Percentiles rank a stretch among this genome's conserved stretches.
These are phyloP conservation scores for Gadus chalcogrammus DNA, from an alignment of 2,113 vertebrate species.

Conservation along the genomic window DNA sequence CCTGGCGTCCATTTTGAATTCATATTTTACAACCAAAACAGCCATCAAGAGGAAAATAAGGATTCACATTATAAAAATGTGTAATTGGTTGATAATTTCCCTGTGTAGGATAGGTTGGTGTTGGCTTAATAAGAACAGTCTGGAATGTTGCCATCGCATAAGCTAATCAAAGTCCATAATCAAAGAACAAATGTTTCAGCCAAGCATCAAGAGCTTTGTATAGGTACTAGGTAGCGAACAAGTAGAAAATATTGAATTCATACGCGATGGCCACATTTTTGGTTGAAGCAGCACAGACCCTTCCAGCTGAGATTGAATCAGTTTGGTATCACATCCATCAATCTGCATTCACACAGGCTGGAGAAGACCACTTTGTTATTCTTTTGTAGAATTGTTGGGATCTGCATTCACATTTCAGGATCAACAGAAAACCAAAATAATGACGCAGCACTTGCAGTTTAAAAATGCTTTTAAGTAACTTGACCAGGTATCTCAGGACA, in stretches of 20 bases:
- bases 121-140: slow-evolving; percentile 15
- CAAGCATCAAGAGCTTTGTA: slow-evolving; percentile 53
- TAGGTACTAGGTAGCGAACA: slow-evolving; percentile 22
- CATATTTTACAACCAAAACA: slow-evolving; percentile 56
- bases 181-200: slow-evolving; percentile 42
- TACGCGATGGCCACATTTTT: slow-evolving; percentile 73
- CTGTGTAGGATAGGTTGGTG: slow-evolving; percentile 31
- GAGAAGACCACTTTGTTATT: neutral
- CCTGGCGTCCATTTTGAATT: slow-evolving; percentile 44
- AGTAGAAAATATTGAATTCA: slow-evolving; percentile 62
- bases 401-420: neutral
- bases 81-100: slow-evolving; percentile 27
- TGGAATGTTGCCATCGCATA: slow-evolving; percentile 56
- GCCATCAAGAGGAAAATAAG: slow-evolving; percentile 61
- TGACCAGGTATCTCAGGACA: neutral
- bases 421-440: neutral
- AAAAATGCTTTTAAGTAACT: neutral
- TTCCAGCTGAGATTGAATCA: too few species aligned
- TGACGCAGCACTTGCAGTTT: neutral
- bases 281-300: slow-evolving; percentile 19
- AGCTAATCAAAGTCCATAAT: slow-evolving; percentile 15
- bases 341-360: too few species aligned
- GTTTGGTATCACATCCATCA: too few species aligned
- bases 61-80: slow-evolving; percentile 53
- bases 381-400: neutral